Percentiles rank a stretch among this genome's conserved stretches.
Conservation (phyloP, 2,888 invertebrate genomes). For the Acanthosepion lycidas region DNA sequence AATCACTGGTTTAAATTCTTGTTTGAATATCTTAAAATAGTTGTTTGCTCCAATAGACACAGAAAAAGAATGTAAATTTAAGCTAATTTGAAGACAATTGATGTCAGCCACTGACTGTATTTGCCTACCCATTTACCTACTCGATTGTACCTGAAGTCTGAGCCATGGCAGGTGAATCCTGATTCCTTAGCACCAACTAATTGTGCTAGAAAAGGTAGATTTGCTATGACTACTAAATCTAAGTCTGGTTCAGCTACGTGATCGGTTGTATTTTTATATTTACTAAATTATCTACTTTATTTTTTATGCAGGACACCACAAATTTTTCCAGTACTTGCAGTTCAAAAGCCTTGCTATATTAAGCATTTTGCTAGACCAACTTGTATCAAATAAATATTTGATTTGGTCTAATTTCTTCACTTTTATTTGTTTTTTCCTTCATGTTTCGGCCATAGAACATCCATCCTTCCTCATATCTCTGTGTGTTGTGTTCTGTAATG, state of each 20-base stretch:
- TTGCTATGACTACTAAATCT: neutral
- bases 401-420: too few species aligned
- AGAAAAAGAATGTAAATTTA: slow-evolving; percentile 20
- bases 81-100: neutral
- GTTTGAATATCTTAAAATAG: slow-evolving; percentile 5
- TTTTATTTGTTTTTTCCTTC: too few species aligned
- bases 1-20: neutral
- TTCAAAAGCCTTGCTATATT: too few species aligned
- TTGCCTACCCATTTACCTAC: neutral
- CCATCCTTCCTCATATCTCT: too few species aligned
- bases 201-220: neutral
- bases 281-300: too few species aligned
- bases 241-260: neutral
- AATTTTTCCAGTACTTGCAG: too few species aligned
- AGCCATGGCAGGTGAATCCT: neutral
- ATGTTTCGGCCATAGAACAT: too few species aligned
- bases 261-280: too few species aligned
- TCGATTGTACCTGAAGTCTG: neutral
- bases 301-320: too few species aligned
- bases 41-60: neutral
- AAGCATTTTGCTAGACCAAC: too few species aligned
- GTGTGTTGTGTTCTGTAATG: too few species aligned
- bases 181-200: neutral
- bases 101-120: neutral
- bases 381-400: too few species aligned